A percentile compares a stretch with the other conserved stretches of the same genome.
These are phyloP conservation scores for Lepidurus apus DNA, from an alignment of 1,140 invertebrate species.

Conservation along the genomic window DNA sequence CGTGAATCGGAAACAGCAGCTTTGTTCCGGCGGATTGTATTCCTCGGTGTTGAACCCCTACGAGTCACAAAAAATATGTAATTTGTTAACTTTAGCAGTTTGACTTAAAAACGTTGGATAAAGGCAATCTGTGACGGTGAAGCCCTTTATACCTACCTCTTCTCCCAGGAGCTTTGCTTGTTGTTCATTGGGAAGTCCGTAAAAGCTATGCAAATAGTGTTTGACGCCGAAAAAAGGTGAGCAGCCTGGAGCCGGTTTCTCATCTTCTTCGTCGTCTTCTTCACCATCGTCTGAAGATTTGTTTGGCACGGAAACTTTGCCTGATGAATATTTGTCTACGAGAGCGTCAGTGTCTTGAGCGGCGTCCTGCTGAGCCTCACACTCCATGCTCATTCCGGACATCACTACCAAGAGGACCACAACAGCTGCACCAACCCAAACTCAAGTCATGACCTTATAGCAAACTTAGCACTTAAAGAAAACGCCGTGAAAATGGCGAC, in stretches of 20 bases:
- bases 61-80: background rate
- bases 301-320: background rate
- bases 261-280: background rate
- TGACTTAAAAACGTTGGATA: no score
- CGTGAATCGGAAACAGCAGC: background rate
- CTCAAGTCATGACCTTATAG: conserved; percentile 2
- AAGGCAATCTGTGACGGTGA: no score
- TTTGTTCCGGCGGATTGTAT: conserved; percentile 3
- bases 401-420: conserved; percentile 4
- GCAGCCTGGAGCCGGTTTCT: background rate
- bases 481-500: conserved; percentile 1
- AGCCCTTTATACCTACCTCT: background rate
- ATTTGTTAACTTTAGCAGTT: no score
- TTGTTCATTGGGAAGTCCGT: conserved; percentile 27
- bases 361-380: background rate
- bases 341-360: background rate
- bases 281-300: background rate
- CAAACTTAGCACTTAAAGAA: background rate
- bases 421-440: background rate
- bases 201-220: conserved; percentile 31
- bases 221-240: conserved; percentile 28
- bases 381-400: background rate
- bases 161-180: background rate
- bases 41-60: background rate
- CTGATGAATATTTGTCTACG: background rate